Percentiles rank a stretch among this genome's conserved stretches.
Conservation (phyloP, 2,888 invertebrate genomes). For the Clostera curtula region DNA sequence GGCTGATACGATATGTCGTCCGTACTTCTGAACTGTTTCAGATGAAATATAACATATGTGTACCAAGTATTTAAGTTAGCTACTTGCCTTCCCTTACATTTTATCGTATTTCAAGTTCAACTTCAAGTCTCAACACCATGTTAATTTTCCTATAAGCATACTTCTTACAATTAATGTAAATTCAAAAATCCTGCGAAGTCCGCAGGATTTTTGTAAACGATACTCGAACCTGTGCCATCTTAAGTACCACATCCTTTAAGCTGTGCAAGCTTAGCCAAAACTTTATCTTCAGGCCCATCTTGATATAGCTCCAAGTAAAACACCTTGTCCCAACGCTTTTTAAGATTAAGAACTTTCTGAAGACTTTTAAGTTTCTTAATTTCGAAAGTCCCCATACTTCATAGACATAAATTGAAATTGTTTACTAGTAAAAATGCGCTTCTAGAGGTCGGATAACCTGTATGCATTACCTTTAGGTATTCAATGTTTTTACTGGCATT, state of each 20-base stretch:
- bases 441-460: too few relatives aligned
- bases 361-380: conserved; percentile 51
- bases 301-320: conserved; percentile 39
- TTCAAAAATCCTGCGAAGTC: conserved; percentile 20
- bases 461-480: too few relatives aligned
- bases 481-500: too few relatives aligned
- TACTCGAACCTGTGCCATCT: conserved; percentile 17
- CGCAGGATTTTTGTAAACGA: conserved; percentile 18
- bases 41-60: too few relatives aligned
- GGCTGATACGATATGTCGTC: too few relatives aligned
- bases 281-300: conserved; percentile 27
- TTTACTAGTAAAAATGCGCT: conserved; percentile 18
- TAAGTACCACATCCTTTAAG: conserved; percentile 26
- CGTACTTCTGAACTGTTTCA: too few relatives aligned
- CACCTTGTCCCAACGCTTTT: conserved; percentile 43
- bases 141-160: too few relatives aligned
- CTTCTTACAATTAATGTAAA: conserved; percentile 3
- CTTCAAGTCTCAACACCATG: too few relatives aligned
- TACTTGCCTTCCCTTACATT: too few relatives aligned
- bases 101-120: too few relatives aligned
- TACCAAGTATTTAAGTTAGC: too few relatives aligned
- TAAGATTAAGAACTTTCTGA: conserved; percentile 47
- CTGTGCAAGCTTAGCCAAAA: conserved; percentile 19
- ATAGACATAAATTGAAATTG: conserved; percentile 40
- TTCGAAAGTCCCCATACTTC: conserved; percentile 37